Conservation (phyloP, 2,888 invertebrate species). For the Venusia cambrica region DNA sequence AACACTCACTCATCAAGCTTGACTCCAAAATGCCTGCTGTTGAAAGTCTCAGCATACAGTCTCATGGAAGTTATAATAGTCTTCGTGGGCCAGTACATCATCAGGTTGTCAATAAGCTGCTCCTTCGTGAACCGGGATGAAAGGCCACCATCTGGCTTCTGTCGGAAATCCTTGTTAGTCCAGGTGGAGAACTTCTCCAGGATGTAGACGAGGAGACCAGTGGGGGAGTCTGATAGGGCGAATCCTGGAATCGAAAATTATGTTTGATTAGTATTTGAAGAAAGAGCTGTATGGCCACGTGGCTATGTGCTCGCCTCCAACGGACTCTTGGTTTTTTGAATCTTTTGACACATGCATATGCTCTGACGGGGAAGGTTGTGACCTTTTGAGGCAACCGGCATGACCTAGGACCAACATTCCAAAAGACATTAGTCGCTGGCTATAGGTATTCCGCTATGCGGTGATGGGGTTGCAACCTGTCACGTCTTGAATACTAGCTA, state of each 20-base stretch:
- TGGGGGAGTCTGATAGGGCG: conserved; percentile 86
- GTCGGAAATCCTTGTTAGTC: conserved; percentile 73
- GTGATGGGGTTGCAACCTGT: too few relatives aligned
- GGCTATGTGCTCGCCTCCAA: too few relatives aligned
- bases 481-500: too few relatives aligned
- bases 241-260: conserved; percentile 72
- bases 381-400: too few relatives aligned
- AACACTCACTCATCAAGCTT: conserved; percentile 67
- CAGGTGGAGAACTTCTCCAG: conserved; percentile 91
- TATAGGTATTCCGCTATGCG: too few relatives aligned
- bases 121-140: conserved; percentile 83
- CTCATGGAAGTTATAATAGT: conserved; percentile 88
- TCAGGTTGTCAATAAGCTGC: conserved; percentile 89
- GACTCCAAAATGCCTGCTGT: conserved; percentile 36
- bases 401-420: too few relatives aligned
- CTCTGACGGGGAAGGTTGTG: too few relatives aligned
- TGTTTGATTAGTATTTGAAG: neutral
- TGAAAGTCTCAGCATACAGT: conserved; percentile 85
- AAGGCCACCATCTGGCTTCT: conserved; percentile 84
- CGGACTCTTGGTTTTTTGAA: too few relatives aligned
- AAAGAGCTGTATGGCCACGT: too few relatives aligned
- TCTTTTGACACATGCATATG: too few relatives aligned
- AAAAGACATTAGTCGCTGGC: too few relatives aligned
- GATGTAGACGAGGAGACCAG: conserved; percentile 90
- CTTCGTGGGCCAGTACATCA: conserved; percentile 90